Base-by-base conservation (phyloP, 1,140 invertebrate species). In the Pachypeltis micranthus region DNA sequence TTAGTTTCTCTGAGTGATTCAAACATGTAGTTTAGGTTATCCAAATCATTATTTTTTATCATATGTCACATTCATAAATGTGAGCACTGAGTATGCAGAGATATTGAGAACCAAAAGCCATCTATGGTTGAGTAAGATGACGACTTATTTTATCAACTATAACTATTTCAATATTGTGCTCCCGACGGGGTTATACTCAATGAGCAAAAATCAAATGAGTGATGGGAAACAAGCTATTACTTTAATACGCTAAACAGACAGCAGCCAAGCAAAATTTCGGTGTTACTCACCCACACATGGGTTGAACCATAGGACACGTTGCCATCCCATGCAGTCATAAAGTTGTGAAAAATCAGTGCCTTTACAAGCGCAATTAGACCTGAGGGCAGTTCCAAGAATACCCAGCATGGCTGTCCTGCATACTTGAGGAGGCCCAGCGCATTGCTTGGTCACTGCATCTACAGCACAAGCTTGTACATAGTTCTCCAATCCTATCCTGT, bases 381-480 rank as follows among this genome's bases (percentile, higher is more conserved):
- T 77, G 21, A 93, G 77, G 71, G 89, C 85, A 2, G 90, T 93
- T 7, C 90, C 90, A 16, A 93, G 78, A 66, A 93, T 91, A 2
- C 87, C 88, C 59, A 93, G 76, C 74, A 93, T 85, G 14, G 90
- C 88, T 51, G 82, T 80, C 47, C 90, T 79, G 74, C 91, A 93
- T 26, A 86, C 85, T 1, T 82, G 79, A 0, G 87, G 81, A 2
- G 86, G 82, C 0, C 90, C 90, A n/a, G 90, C 90, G 70, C 91
- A 93, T 68, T 89, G 88, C 71, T 86, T 88, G 19, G 90, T 93
- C 31, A 90, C 83, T 44, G 86, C 88, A 72, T 93, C 90, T 57
- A 92, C 88, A 0, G 91, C 89, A 74, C 91, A 93, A 62, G 86
- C 88, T 72, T 93, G 90, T 72, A 92, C 90, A 74, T 90, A 93